These are phyloP conservation scores for Nesoenas mayeri DNA, from an alignment of 2,113 vertebrate species.

Conservation along the genomic window DNA sequence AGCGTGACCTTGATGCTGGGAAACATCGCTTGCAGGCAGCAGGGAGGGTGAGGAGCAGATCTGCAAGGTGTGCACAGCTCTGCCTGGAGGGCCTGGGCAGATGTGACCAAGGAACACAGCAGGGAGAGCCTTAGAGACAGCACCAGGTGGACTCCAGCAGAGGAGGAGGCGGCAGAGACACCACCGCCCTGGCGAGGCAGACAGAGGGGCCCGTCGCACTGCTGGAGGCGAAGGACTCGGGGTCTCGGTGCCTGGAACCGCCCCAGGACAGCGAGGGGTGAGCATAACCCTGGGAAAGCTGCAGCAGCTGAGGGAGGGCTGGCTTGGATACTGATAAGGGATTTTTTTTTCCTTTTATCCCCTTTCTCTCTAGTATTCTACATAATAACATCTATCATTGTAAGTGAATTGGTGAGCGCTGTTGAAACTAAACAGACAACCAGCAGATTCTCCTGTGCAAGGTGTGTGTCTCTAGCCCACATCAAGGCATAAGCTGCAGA, in stretches of 20 bases:
- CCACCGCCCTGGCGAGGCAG: neutral
- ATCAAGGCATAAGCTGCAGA: fast-evolving
- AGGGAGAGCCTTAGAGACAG: neutral
- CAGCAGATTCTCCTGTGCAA: neutral
- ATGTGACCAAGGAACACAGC: fast-evolving
- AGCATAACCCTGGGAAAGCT: neutral
- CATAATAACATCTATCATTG: neutral
- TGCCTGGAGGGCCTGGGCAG: neutral
- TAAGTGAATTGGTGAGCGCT: neutral
- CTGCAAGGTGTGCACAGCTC: neutral
- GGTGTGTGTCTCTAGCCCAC: neutral
- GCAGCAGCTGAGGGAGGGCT: neutral
- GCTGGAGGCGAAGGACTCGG: neutral
- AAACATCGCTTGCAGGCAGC: fast-evolving
- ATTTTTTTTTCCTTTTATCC: neutral
- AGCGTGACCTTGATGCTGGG: neutral
- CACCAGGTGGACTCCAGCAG: neutral
- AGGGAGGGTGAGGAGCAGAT: neutral
- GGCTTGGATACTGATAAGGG: neutral
- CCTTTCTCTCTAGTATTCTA: neutral
- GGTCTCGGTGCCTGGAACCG: neutral
- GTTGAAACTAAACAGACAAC: neutral
- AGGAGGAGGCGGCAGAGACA: neutral
- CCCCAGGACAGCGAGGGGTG: fast-evolving
- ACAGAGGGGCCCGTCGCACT: fast-evolving